phyloP scores from a whole-genome alignment of 2,888 invertebrate species.

The Harpagoxenus sublaevis region DNA sequence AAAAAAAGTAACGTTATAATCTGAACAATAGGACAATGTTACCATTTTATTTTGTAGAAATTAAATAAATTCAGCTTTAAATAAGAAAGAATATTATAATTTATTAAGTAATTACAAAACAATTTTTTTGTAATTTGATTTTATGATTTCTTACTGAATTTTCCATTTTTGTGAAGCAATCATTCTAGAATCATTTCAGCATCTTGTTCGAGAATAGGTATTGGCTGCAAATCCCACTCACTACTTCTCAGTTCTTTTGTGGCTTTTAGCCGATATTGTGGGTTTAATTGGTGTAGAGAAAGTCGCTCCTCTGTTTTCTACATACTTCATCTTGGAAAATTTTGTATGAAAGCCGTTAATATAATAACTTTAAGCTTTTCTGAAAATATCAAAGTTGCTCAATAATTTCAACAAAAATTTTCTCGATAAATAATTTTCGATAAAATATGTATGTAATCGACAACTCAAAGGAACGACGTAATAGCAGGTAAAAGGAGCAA shows the following conservation, averaged over 20 bases:
- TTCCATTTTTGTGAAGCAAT: background rate
- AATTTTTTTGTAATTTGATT: background rate
- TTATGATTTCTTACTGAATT: background rate
- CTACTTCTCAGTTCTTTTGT: constrained; percentile 34
- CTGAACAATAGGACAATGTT: background rate
- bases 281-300: background rate
- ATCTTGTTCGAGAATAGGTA: background rate
- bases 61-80: background rate
- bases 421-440: background rate
- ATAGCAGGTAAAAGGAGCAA: constrained; percentile 27
- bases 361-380: background rate
- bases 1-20: background rate
- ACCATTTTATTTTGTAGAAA: background rate
- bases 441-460: background rate
- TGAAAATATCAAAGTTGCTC: background rate
- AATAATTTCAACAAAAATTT: background rate
- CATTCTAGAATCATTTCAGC: background rate
- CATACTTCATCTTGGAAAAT: background rate
- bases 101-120: background rate
- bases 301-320: constrained; percentile 1
- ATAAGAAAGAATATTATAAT: background rate
- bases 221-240: background rate
- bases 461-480: constrained; percentile 18
- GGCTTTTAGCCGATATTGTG: constrained; percentile 24
- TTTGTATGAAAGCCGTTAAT: background rate